Evolutionary conservation across 1,140 invertebrate species (phyloP).

Genomic region (Pomacea maculata): DNA sequence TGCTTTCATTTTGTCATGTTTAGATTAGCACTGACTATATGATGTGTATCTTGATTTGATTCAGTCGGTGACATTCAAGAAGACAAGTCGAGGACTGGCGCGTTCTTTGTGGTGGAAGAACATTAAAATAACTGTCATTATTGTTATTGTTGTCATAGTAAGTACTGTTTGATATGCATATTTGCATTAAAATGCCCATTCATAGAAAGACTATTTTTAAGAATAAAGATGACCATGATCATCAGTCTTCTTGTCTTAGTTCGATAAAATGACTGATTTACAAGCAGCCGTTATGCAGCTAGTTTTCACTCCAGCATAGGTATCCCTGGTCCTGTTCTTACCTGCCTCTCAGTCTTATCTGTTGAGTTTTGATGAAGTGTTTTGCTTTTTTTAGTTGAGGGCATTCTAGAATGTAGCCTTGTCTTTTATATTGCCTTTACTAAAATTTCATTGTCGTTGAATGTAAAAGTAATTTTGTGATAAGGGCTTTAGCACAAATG

Average conservation of each 20-base stretch:
- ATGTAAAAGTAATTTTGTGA: no score
- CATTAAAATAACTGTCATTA: conserved; percentile 86
- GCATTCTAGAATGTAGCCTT: neutral
- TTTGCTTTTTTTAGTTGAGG: no score
- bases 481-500: no score
- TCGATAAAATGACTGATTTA: conserved; percentile 29
- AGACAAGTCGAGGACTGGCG: conserved; percentile 84
- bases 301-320: neutral
- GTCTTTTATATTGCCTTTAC: neutral
- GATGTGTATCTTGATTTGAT: conserved; percentile 49
- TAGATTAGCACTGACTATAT: neutral
- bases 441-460: no score
- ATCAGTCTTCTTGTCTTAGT: conserved; percentile 1
- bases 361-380: no score
- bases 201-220: neutral
- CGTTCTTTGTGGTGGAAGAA: conserved; percentile 93
- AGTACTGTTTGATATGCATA: conserved; percentile 51
- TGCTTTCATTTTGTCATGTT: neutral
- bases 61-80: conserved; percentile 88
- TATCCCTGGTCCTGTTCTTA: no score
- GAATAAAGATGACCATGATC: no score
- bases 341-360: no score
- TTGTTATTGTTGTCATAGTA: conserved; percentile 77
- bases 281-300: conserved; percentile 1
- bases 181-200: conserved; percentile 24